Conservation (phyloP, 2,797 vertebrate genomes). For the Darevskia nairensis region DNA sequence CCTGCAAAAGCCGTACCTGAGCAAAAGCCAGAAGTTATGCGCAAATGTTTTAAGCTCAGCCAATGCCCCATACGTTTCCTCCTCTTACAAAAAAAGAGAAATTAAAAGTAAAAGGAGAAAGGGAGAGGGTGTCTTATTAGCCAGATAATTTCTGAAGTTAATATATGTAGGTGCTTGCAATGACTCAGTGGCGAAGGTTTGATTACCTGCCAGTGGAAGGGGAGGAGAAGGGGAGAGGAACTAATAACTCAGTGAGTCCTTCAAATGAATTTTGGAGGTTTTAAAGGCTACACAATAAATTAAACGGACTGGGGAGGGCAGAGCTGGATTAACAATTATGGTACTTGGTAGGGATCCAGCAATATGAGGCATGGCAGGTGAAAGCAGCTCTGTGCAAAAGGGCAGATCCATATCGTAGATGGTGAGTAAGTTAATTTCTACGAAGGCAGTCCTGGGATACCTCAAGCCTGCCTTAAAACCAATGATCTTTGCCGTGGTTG, state of each 20-base stretch:
- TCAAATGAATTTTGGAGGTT: constrained; percentile 56
- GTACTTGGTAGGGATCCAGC: neutral
- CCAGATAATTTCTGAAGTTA: constrained; percentile 64
- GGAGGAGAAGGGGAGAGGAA: constrained; percentile 60
- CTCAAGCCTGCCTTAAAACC: neutral
- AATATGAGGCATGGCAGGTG: neutral
- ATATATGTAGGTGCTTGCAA: constrained; percentile 44
- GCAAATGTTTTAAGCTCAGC: constrained; percentile 76
- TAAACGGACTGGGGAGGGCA: constrained; percentile 24
- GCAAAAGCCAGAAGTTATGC: constrained; percentile 79
- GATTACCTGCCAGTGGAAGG: constrained; percentile 53
- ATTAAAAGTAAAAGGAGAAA: neutral
- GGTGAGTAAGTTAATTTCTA: neutral
- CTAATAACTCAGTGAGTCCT: constrained; percentile 68
- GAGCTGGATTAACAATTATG: constrained; percentile 47
- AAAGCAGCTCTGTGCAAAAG: neutral
- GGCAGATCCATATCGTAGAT: too few species aligned
- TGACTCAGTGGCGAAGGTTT: constrained; percentile 53
- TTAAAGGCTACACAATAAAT: constrained; percentile 58
- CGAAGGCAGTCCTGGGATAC: neutral
- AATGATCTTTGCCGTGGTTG: neutral
- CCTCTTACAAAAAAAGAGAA: neutral
- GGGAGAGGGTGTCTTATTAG: constrained; percentile 34
- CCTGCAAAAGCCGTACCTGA: constrained; percentile 80
- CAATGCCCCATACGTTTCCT: constrained; percentile 69